Evolutionary conservation across 2,797 vertebrate genomes (phyloP), one percentile per base, ranked within the genome.

Genomic region (Decapterus maruadsi): DNA sequence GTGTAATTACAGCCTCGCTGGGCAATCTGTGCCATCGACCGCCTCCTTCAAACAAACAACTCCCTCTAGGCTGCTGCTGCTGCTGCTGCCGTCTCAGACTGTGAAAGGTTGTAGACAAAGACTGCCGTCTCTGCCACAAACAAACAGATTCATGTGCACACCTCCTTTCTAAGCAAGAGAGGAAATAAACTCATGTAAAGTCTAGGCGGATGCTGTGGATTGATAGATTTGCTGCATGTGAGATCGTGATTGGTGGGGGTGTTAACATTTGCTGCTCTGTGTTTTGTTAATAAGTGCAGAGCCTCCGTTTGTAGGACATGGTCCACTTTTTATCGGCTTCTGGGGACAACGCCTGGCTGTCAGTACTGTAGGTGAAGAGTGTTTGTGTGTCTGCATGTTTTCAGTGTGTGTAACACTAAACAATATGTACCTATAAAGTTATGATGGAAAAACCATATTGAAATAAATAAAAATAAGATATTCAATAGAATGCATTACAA

Each of bases 1-100:
- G 87, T 93, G 94, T 95, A 96, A 96, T 95, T 95, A 95, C 87
- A 94, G 91, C 80, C 94, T 89, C 89, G 78, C 73, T 62, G 87
- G 93, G 74, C 80, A 87, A 89, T 87, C 90, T 91, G 92, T 87
- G 90, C 89, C 88, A 85, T 92, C 91, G 90, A 87, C 81, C 75
- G 46, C 71, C 80, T 84, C 76, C 84, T 78, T 81, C 81, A 87
- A 91, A 90, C 89, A 90, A 92, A 92, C 84, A 90, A 75, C 73
- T 89, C 88, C 87, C 86, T 82, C 60, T 67, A 64, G 86, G 83
- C 78, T 22, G 75, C 45, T 68, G 68, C 36, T 51, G 82, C 79
- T 57, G 64, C 57, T 64, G 67, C 9, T 77, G 85, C 75, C 59
- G 66, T 54, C 76, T 57, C 60, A 46, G 61, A 54, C 83, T 78